phyloP scores from a whole-genome alignment of 1,140 invertebrate genomes.

The Heliconius melpomene region DNA sequence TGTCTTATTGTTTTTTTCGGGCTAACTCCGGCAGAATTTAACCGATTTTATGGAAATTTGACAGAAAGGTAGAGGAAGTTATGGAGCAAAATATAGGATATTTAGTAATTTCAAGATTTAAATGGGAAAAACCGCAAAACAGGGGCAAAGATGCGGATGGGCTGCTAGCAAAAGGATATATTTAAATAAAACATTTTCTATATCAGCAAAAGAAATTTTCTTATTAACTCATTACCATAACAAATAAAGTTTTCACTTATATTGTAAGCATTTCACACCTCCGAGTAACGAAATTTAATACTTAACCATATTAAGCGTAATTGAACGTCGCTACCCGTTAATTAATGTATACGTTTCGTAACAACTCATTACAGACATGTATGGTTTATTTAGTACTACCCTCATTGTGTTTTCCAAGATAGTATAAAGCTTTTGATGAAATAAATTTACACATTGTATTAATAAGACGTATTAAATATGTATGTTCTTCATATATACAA shows the following conservation, averaged over 20 bases:
- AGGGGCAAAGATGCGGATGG: too few species aligned
- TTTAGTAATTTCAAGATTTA: too few species aligned
- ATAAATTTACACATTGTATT: not conserved
- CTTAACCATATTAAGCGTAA: slow-evolving; percentile 7
- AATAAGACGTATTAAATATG: too few species aligned
- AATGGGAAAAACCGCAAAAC: too few species aligned
- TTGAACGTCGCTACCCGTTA: slow-evolving; percentile 6
- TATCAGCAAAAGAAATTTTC: not conserved
- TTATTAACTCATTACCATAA: not conserved
- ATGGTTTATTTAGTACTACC: not conserved
- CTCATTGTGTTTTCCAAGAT: not conserved
- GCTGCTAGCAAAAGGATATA: not conserved
- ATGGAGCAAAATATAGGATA: too few species aligned
- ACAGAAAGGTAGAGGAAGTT: too few species aligned
- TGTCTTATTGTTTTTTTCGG: too few species aligned
- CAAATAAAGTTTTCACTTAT: not conserved
- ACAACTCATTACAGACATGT: slow-evolving; percentile 1
- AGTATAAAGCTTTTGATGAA: not conserved
- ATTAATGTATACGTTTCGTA: slow-evolving; percentile 8
- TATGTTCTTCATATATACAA: too few species aligned
- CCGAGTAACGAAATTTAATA: slow-evolving; percentile 14
- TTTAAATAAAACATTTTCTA: not conserved
- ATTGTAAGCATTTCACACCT: slow-evolving; percentile 20
- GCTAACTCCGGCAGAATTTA: too few species aligned
- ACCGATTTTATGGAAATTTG: too few species aligned